Percentiles rank a stretch among this genome's conserved stretches.
phyloP scores from a whole-genome alignment of 2,888 invertebrate genomes.

The Elmis aenea region DNA sequence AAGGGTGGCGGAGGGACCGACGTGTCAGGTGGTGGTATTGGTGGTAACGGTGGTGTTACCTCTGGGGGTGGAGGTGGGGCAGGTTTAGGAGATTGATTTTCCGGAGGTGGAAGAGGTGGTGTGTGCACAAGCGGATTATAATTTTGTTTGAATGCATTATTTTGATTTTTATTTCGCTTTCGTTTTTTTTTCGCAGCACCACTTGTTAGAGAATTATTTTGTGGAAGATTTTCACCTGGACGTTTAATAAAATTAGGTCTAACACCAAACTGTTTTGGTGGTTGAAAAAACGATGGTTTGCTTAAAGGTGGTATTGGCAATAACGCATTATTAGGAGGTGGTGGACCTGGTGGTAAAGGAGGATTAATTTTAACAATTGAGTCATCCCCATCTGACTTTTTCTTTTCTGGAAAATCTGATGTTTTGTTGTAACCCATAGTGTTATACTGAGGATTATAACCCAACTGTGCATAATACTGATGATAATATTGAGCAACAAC shows the following conservation, averaged over 20 bases:
- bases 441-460: constrained; percentile 29
- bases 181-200: constrained; percentile 69
- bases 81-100: constrained; percentile 46
- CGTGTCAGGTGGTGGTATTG: constrained; percentile 43
- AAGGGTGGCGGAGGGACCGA: constrained; percentile 51
- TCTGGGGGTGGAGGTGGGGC: constrained; percentile 57
- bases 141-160: constrained; percentile 28
- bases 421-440: constrained; percentile 43
- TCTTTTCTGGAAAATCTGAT: constrained; percentile 27
- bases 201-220: constrained; percentile 45
- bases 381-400: constrained; percentile 18
- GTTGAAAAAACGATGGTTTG: constrained; percentile 40
- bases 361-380: constrained; percentile 43
- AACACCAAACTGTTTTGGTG: constrained; percentile 46
- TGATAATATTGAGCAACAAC: constrained; percentile 51
- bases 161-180: constrained; percentile 62
- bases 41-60: constrained; percentile 51
- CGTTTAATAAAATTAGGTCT: constrained; percentile 52
- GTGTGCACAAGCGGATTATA: constrained; percentile 32
- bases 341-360: constrained; percentile 57
- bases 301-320: constrained; percentile 43
- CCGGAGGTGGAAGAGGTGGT: constrained; percentile 51
- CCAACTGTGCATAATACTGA: constrained; percentile 43
- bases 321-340: constrained; percentile 44
- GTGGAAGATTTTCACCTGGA: constrained; percentile 36